Conservation (phyloP, 2,888 invertebrate species). For the Ophioninae sp. region DNA sequence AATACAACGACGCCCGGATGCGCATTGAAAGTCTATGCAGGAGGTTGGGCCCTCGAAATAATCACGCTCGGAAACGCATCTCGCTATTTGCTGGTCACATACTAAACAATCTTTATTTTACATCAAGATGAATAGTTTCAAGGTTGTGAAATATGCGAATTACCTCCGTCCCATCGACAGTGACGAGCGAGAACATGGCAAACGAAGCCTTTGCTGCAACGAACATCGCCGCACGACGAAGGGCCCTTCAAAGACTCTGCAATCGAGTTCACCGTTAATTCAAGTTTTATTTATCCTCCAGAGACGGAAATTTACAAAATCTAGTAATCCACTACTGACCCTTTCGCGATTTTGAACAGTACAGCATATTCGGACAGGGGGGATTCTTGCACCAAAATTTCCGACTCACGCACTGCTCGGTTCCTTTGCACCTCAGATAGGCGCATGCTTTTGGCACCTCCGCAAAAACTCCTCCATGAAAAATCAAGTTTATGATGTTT, state of each 20-base stretch:
- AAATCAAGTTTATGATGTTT: background rate
- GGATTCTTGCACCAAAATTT: slow-evolving; percentile 73
- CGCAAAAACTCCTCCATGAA: slow-evolving; percentile 36
- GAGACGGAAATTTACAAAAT: background rate
- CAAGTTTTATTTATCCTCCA: background rate
- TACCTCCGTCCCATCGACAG: slow-evolving; percentile 74
- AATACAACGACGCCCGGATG: slow-evolving; percentile 72
- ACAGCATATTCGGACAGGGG: slow-evolving; percentile 74
- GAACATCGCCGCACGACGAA: slow-evolving; percentile 70
- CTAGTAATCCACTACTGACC: slow-evolving; percentile 62
- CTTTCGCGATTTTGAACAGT: slow-evolving; percentile 71
- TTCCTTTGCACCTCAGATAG: slow-evolving; percentile 66
- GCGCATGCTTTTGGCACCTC: slow-evolving; percentile 67
- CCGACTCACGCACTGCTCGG: slow-evolving; percentile 70
- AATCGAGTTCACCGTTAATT: background rate
- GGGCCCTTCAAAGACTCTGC: slow-evolving; percentile 74
- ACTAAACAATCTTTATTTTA: slow-evolving; percentile 57
- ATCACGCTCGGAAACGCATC: slow-evolving; percentile 72
- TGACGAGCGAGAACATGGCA: slow-evolving; percentile 69
- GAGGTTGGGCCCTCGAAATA: slow-evolving; percentile 70
- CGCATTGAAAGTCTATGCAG: slow-evolving; percentile 72
- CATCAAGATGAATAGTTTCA: background rate
- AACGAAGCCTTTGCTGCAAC: slow-evolving; percentile 69
- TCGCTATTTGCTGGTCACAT: slow-evolving; percentile 71
- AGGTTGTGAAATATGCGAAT: slow-evolving; percentile 23